Evolutionary conservation across 1,140 invertebrate genomes (phyloP).

Genomic region (Ylistrum balloti): DNA sequence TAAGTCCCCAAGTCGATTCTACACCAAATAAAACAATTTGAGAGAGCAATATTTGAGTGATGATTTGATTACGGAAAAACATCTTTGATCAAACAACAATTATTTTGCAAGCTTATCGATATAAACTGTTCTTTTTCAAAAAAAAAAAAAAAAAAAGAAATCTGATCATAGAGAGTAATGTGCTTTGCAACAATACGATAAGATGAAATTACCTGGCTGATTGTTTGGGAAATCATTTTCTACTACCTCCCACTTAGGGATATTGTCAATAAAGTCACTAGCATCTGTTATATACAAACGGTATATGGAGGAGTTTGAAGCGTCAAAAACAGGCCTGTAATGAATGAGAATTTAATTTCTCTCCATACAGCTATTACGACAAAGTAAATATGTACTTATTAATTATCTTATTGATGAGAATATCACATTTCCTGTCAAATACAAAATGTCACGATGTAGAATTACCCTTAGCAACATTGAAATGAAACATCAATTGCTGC

Average conservation of each 20-base stretch:
- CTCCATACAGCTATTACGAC: not conserved
- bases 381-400: slow-evolving; percentile 6
- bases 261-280: not conserved
- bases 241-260: not conserved
- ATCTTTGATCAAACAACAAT: slow-evolving; percentile 27
- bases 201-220: not conserved
- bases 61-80: not conserved
- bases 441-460: not conserved
- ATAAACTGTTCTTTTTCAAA: not conserved
- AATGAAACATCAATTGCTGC: too few species aligned
- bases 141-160: not conserved
- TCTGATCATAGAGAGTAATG: not conserved
- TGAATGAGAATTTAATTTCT: not conserved
- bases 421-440: not conserved
- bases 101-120: not conserved
- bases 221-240: not conserved
- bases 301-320: not conserved
- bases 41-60: not conserved
- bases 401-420: slow-evolving; percentile 5
- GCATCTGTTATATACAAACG: not conserved
- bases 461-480: too few species aligned
- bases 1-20: not conserved
- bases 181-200: not conserved
- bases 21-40: not conserved
- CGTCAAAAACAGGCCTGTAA: not conserved